These are phyloP conservation scores for Oreochromis grahami DNA, from an alignment of 2,797 vertebrate genomes.

Conservation along the genomic window DNA sequence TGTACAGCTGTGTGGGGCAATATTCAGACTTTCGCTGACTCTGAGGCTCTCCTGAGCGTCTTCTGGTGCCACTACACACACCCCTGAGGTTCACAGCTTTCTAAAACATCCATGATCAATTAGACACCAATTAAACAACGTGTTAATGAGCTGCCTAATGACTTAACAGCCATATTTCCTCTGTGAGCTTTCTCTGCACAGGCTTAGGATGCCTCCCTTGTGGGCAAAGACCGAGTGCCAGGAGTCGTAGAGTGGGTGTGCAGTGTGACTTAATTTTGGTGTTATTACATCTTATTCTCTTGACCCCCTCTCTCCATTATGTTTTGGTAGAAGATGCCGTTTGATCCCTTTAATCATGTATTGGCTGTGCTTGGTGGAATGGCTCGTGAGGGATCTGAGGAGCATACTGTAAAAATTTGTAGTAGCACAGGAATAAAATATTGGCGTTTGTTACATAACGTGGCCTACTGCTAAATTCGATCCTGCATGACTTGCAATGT, in stretches of 20 bases:
- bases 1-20: background rate
- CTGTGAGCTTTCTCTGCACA: constrained; percentile 32
- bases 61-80: background rate
- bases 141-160: constrained; percentile 68
- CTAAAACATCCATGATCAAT: constrained; percentile 66
- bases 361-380: background rate
- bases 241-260: background rate
- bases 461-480: background rate
- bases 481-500: constrained; percentile 8
- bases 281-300: background rate
- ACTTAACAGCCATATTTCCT: constrained; percentile 56
- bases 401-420: background rate
- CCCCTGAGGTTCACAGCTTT: constrained; percentile 47
- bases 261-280: background rate
- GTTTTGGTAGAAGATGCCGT: background rate
- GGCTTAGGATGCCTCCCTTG: constrained; percentile 10
- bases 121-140: constrained; percentile 68
- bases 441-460: constrained; percentile 41
- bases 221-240: background rate
- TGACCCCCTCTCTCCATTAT: background rate
- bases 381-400: constrained; percentile 2
- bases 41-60: constrained; percentile 11
- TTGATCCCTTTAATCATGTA: constrained; percentile 16
- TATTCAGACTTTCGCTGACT: constrained; percentile 1
- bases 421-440: constrained; percentile 14